These are phyloP conservation scores for Diplosoma virens DNA, from an alignment of 23 tunicate species.

Conservation along the genomic window DNA sequence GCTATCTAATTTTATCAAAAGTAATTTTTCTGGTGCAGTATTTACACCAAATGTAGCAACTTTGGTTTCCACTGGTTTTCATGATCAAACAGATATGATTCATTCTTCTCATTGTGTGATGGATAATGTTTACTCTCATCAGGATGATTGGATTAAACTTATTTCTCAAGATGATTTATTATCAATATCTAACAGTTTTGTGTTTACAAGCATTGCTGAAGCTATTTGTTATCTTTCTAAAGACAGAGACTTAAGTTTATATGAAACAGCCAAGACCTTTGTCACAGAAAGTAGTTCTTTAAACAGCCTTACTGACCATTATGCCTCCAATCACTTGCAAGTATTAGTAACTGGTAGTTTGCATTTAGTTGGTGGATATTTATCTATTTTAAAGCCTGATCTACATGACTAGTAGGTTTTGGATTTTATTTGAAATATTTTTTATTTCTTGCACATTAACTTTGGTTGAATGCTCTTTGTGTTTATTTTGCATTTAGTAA, in stretches of 20 bases:
- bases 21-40: conserved; percentile 39
- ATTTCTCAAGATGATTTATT: neutral
- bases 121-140: conserved; percentile 13
- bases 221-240: conserved; percentile 48
- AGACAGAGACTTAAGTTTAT: conserved; percentile 43
- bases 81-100: conserved; percentile 67
- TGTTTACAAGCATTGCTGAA: conserved; percentile 68
- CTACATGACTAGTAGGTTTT: too few relatives aligned
- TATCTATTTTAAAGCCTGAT: conserved; percentile 59
- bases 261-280: neutral
- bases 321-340: conserved; percentile 46
- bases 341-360: conserved; percentile 79
- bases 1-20: conserved; percentile 21
- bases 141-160: conserved; percentile 50
- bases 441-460: too few relatives aligned
- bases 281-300: conserved; percentile 1
- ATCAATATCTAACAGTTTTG: neutral
- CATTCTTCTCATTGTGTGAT: conserved; percentile 34
- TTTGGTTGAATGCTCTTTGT: too few relatives aligned
- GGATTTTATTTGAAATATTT: too few relatives aligned
- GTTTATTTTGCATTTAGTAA: too few relatives aligned
- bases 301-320: neutral
- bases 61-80: conserved; percentile 14
- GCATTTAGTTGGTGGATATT: conserved; percentile 76
- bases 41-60: conserved; percentile 74